Evolutionary conservation across 2,888 invertebrate genomes (phyloP).

Genomic region (Meliscaeva auricollis): DNA sequence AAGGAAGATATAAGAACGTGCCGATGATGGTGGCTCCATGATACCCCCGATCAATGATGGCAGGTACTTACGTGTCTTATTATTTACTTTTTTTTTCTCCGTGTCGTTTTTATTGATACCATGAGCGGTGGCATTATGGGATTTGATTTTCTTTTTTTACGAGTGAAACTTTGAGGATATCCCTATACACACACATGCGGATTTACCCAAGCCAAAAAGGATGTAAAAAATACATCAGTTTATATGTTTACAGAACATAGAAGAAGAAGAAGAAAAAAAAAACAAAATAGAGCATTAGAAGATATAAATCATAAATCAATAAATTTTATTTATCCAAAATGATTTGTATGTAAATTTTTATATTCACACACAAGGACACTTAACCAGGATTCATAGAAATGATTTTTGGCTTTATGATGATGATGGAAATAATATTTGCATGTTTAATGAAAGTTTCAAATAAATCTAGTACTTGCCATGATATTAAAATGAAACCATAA

Average conservation of each 20-base stretch:
- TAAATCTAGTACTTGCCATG: constrained; percentile 38
- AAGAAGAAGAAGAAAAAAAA: constrained; percentile 1
- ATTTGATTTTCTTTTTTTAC: constrained; percentile 46
- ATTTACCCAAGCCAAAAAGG: constrained; percentile 5
- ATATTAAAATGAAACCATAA: constrained; percentile 18
- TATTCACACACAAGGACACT: constrained; percentile 27
- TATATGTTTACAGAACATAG: constrained; percentile 17
- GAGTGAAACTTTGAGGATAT: constrained; percentile 41
- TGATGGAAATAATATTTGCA: constrained; percentile 48
- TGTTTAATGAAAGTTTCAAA: constrained; percentile 55
- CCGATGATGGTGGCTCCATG: constrained; percentile 21
- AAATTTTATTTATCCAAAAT: constrained; percentile 40
- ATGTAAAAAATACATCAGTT: constrained; percentile 19
- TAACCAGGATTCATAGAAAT: constrained; percentile 33
- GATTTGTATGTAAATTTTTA: constrained; percentile 65
- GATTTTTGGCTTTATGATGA: constrained; percentile 34
- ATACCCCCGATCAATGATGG: constrained; percentile 30
- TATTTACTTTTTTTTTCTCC: constrained; percentile 45
- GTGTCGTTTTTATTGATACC: constrained; percentile 64
- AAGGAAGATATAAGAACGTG: constrained; percentile 41
- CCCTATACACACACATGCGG: constrained; percentile 2
- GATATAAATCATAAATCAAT: constrained; percentile 68
- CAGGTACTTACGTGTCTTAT: constrained; percentile 52
- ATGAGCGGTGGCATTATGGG: constrained; percentile 53
- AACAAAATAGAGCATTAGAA: constrained; percentile 33